A percentile compares a stretch with the other conserved stretches of the same genome.
Conservation (phyloP, 37 sponge, comb jelly and placozoan species). For the Eunapius fragilis region DNA sequence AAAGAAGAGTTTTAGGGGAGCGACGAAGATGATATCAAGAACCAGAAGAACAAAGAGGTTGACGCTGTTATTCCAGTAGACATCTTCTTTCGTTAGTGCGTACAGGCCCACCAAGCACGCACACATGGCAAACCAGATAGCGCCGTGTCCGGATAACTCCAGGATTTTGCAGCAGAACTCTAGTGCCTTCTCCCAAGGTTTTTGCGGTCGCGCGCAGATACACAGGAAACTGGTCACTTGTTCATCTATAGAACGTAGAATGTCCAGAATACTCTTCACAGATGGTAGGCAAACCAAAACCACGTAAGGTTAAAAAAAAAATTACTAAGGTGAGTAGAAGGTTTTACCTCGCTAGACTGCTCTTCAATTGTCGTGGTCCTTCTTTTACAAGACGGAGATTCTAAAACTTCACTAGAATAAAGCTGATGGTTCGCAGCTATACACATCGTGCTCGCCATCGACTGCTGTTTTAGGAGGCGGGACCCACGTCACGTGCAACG, state of each 20-base stretch:
- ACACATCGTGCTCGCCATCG: no score
- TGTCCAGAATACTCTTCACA: slow-evolving; percentile 7
- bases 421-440: neutral
- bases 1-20: slow-evolving; percentile 75
- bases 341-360: neutral
- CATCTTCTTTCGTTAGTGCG: neutral
- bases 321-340: neutral
- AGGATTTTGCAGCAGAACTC: slow-evolving; percentile 35
- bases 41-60: slow-evolving; percentile 61
- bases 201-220: slow-evolving; percentile 21
- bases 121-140: slow-evolving; percentile 50
- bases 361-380: neutral
- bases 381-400: neutral
- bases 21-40: slow-evolving; percentile 71
- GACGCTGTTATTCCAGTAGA: slow-evolving; percentile 7
- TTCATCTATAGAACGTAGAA: slow-evolving; percentile 32
- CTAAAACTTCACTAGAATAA: neutral
- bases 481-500: slow-evolving; percentile 3
- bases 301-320: neutral
- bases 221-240: slow-evolving; percentile 11
- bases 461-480: neutral
- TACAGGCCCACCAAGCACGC: slow-evolving; percentile 22
- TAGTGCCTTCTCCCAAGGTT: neutral
- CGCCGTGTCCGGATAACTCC: slow-evolving; percentile 77
- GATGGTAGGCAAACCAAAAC: neutral